These are phyloP conservation scores for Lithodes maja DNA, from an alignment of 2,888 invertebrate species.

Conservation along the genomic window DNA sequence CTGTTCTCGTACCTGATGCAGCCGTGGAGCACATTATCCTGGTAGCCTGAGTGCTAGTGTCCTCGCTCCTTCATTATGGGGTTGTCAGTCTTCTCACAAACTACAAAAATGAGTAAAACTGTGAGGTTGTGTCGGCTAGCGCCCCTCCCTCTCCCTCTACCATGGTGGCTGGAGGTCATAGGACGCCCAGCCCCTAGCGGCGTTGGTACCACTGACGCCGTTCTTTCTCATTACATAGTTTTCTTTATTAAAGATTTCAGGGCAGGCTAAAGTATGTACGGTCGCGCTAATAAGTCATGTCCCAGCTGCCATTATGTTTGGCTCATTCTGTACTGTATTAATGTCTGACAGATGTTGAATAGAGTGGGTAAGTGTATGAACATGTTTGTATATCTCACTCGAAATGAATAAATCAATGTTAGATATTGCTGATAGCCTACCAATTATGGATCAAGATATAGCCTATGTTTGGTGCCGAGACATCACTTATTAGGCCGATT, in stretches of 20 bases:
- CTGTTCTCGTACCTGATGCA: constrained; percentile 40
- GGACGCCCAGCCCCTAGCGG: constrained; percentile 34
- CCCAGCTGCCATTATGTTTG: neutral
- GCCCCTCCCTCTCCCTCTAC: constrained; percentile 43
- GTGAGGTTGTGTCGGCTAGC: constrained; percentile 24
- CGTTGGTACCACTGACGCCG: constrained; percentile 50
- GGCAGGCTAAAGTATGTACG: neutral
- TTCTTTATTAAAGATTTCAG: constrained; percentile 9
- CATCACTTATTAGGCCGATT: too few relatives aligned
- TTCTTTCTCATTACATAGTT: constrained; percentile 25
- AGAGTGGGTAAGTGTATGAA: too few relatives aligned
- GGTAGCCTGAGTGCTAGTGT: constrained; percentile 17
- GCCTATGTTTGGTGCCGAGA: too few relatives aligned
- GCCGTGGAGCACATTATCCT: constrained; percentile 12
- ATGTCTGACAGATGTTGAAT: too few relatives aligned
- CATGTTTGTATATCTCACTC: too few relatives aligned
- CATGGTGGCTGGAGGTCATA: constrained; percentile 60
- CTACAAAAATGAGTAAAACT: constrained; percentile 37
- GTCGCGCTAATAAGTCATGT: neutral
- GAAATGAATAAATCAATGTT: too few relatives aligned
- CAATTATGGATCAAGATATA: too few relatives aligned
- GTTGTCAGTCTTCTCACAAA: constrained; percentile 30
- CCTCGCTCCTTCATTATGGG: constrained; percentile 27
- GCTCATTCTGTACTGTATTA: too few relatives aligned
- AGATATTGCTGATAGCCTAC: too few relatives aligned